phyloP scores from a whole-genome alignment of 2,113 vertebrate species.

The Silurus meridionalis region DNA sequence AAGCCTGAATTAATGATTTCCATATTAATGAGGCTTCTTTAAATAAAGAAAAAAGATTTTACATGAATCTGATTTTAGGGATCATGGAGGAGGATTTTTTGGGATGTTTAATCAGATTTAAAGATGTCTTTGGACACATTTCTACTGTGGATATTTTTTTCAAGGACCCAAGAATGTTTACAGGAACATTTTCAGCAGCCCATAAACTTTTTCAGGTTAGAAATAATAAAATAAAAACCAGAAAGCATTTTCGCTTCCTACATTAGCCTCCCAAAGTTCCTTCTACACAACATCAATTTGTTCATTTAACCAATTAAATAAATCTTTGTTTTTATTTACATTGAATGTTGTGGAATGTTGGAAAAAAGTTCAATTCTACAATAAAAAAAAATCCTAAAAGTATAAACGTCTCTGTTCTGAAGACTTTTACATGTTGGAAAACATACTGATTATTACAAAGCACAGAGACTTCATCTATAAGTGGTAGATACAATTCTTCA shows the following conservation, averaged over 20 bases:
- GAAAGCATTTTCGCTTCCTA: not conserved
- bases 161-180: not conserved
- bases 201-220: not conserved
- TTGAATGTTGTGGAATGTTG: not conserved
- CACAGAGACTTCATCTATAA: too few relatives aligned
- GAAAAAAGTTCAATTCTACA: not conserved
- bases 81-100: not conserved
- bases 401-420: not conserved
- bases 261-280: not conserved
- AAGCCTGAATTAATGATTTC: not conserved
- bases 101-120: not conserved
- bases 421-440: not conserved
- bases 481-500: not conserved
- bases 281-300: not conserved
- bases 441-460: not conserved
- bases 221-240: not conserved
- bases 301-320: not conserved
- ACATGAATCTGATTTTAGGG: not conserved
- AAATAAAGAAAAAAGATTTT: not conserved
- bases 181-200: not conserved
- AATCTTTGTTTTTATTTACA: not conserved
- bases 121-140: not conserved
- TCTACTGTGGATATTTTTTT: not conserved
- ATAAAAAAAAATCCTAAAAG: not conserved
- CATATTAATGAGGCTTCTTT: not conserved